Evolutionary conservation across 2,888 invertebrate species (phyloP), one percentile per base, ranked within the genome.

Genomic region (Perizoma affinitatum): DNA sequence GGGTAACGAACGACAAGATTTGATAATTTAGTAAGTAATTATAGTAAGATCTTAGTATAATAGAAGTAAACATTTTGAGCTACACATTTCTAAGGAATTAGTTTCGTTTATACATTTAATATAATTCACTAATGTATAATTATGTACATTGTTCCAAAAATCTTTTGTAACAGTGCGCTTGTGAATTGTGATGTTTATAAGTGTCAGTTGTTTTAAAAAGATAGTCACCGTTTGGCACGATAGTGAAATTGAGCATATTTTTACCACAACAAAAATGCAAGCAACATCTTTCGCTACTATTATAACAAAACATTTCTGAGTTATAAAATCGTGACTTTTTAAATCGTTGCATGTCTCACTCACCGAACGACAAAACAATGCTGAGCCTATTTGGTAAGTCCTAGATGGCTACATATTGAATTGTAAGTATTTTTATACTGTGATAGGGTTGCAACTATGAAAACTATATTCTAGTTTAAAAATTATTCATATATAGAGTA

Each of bases 91-190:
- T 88, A 89, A 73, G 77, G 82, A 82, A 73, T 82, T 76, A 76
- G 73, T 74, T 68, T 73, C 70, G 70, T 67, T 72, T 72, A 65
- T 71, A 72, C 74, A 77, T 74, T 74, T 38, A 38, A 38, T 38
- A 38, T 38, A 38, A 79, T 82, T 83, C 78, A 78, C 67, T 75
- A 79, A 79, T 84, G 75, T 86, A 86, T 87, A 87, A 73, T 80
- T 87, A 89, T 90, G 87, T 89, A 90, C 90, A 89, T 85, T 80
- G 86, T 77, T 89, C 87, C 88, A 88, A 89, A 88, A 89, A 76
- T 83, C 76, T 67, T 78, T 74, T 75, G 76, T 79, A 75, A 74
- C 68, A 36, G 63, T 72, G 81, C 75, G 78, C 75, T 10, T 22
- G 38, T 38, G 5, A 38, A 5, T 73, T 66, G 71, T 74, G 75